Conservation (phyloP, 2,888 invertebrate genomes). For the Gasteruption jaculator region DNA sequence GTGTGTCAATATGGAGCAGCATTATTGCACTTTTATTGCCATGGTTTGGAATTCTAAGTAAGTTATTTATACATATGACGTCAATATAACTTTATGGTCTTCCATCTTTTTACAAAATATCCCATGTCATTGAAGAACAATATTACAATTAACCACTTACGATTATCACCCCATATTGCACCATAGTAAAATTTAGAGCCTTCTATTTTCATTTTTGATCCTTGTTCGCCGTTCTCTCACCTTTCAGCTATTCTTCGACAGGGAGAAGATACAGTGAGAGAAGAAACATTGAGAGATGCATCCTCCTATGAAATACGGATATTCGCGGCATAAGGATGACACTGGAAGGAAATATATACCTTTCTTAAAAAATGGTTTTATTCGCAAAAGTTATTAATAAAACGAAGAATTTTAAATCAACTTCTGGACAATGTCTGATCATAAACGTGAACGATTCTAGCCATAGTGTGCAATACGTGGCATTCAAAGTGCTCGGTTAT, state of each 20-base stretch:
- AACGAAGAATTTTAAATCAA: constrained; percentile 11
- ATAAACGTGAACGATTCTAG: constrained; percentile 19
- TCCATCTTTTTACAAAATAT: too few species aligned
- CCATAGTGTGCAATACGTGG: constrained; percentile 29
- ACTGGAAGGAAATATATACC: constrained; percentile 2
- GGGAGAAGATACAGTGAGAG: too few species aligned
- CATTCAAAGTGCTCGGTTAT: constrained; percentile 44
- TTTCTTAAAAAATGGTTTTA: not conserved
- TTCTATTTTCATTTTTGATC: not conserved
- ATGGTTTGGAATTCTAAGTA: too few species aligned
- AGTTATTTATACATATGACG: too few species aligned
- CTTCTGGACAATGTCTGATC: constrained; percentile 27
- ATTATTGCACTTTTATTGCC: too few species aligned
- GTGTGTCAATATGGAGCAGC: too few species aligned
- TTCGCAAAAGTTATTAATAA: constrained; percentile 13
- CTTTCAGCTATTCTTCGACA: constrained; percentile 3
- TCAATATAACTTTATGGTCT: too few species aligned
- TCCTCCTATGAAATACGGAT: too few species aligned
- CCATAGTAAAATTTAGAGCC: too few species aligned
- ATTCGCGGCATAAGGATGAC: constrained; percentile 11
- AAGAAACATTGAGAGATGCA: constrained; percentile 6
- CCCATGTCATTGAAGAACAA: too few species aligned
- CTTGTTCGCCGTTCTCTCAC: not conserved
- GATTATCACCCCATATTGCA: constrained; percentile 16
- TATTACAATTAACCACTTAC: too few species aligned